A percentile compares a stretch with the other conserved stretches of the same genome.
Evolutionary conservation across 1,140 invertebrate genomes (phyloP).

Genomic region (Ectropis grisescens): DNA sequence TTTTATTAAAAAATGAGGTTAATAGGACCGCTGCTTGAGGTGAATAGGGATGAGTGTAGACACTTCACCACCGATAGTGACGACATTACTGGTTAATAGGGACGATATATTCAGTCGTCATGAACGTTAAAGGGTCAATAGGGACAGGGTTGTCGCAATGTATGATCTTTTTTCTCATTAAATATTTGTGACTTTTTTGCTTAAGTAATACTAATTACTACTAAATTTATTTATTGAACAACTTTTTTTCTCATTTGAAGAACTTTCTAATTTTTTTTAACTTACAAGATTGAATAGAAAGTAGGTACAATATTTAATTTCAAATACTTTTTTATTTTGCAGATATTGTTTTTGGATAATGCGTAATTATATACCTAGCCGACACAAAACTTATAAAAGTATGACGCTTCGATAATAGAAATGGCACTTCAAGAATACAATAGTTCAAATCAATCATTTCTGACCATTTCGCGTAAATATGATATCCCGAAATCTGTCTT

Average conservation of each 20-base stretch:
- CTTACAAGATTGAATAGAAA: neutral
- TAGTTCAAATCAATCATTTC: neutral
- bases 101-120: too few relatives aligned
- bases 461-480: constrained; percentile 2
- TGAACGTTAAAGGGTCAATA: too few relatives aligned
- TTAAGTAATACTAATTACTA: neutral
- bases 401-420: constrained; percentile 3
- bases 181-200: neutral
- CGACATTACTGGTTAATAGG: constrained; percentile 5
- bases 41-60: constrained; percentile 4
- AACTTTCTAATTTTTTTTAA: neutral
- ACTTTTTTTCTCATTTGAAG: neutral
- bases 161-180: neutral
- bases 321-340: neutral
- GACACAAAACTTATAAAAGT: constrained; percentile 5
- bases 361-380: constrained; percentile 4
- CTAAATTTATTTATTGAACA: neutral
- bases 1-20: neutral
- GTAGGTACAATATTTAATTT: neutral
- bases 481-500: constrained; percentile 4
- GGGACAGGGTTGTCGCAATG: constrained; percentile 3
- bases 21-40: constrained; percentile 3
- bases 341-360: constrained; percentile 2
- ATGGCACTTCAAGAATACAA: constrained; percentile 6
- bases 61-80: constrained; percentile 3